Percentiles rank a stretch among this genome's conserved stretches.
Conservation (phyloP, 2,888 invertebrate species). For the Melinaea menophilus region DNA sequence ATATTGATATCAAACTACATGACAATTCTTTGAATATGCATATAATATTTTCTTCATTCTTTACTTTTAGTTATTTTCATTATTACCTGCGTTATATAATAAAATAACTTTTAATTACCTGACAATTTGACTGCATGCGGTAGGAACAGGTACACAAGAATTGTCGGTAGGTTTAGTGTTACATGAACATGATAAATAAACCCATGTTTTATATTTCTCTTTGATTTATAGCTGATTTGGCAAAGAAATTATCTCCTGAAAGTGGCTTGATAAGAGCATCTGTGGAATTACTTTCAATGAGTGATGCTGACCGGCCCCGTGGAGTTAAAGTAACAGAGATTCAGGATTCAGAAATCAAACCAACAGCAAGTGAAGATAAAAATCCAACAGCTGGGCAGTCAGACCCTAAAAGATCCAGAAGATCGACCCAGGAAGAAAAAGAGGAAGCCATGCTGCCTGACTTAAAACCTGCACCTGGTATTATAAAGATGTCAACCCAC, state of each 20-base stretch:
- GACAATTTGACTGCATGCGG: too few species aligned
- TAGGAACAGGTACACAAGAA: too few species aligned
- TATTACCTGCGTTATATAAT: too few species aligned
- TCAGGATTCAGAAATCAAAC: conserved; percentile 38
- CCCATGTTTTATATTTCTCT: background rate
- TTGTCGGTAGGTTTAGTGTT: too few species aligned
- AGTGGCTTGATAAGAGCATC: conserved; percentile 88
- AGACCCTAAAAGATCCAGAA: conserved; percentile 58
- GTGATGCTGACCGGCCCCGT: conserved; percentile 83
- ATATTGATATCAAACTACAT: too few species aligned
- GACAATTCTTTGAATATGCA: too few species aligned
- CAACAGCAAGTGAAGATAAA: conserved; percentile 38
- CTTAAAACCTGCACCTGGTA: conserved; percentile 84
- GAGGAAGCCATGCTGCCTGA: conserved; percentile 89
- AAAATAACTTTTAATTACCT: too few species aligned
- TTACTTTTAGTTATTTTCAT: too few species aligned
- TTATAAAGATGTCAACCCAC: background rate
- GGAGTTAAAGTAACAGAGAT: conserved; percentile 59
- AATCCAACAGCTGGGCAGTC: conserved; percentile 59
- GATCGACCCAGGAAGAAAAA: conserved; percentile 74
- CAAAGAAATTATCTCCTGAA: conserved; percentile 82
- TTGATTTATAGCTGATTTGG: conserved; percentile 69
- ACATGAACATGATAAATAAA: too few species aligned
- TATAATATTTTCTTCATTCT: too few species aligned
- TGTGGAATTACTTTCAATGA: conserved; percentile 85